phyloP scores from a whole-genome alignment of 1,140 invertebrate species.

The Ceratosolen solmsi region DNA sequence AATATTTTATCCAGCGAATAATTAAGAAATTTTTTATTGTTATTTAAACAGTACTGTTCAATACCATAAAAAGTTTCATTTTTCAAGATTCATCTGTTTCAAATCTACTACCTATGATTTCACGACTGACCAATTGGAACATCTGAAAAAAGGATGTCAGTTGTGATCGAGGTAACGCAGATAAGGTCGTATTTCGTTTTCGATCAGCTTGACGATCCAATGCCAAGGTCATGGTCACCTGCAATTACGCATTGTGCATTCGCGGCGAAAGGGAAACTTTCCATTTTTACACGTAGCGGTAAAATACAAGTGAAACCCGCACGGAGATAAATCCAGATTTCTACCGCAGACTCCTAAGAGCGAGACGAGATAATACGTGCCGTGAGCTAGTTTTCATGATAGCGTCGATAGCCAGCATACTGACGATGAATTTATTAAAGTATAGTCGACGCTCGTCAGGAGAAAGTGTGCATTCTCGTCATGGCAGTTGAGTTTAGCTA shows the following conservation, averaged over 20 bases:
- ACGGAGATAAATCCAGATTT: slow-evolving; percentile 41
- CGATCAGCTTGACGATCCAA: neutral
- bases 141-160: too few relatives aligned
- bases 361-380: slow-evolving; percentile 10
- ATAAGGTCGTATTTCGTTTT: slow-evolving; percentile 1
- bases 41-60: too few relatives aligned
- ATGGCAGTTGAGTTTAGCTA: neutral
- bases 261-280: slow-evolving; percentile 41
- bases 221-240: slow-evolving; percentile 47
- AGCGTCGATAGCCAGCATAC: neutral
- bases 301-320: slow-evolving; percentile 28
- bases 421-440: slow-evolving; percentile 21
- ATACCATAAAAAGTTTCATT: too few relatives aligned
- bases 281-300: slow-evolving; percentile 44
- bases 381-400: neutral
- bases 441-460: neutral
- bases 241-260: slow-evolving; percentile 40
- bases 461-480: neutral
- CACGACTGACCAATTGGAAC: too few relatives aligned
- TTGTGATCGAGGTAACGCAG: too few relatives aligned
- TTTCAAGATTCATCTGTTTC: too few relatives aligned
- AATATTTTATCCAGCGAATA: too few relatives aligned
- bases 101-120: too few relatives aligned
- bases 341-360: slow-evolving; percentile 8
- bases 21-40: too few relatives aligned